Conservation (phyloP, 2,113 vertebrate species). For the Butorides virescens region DNA sequence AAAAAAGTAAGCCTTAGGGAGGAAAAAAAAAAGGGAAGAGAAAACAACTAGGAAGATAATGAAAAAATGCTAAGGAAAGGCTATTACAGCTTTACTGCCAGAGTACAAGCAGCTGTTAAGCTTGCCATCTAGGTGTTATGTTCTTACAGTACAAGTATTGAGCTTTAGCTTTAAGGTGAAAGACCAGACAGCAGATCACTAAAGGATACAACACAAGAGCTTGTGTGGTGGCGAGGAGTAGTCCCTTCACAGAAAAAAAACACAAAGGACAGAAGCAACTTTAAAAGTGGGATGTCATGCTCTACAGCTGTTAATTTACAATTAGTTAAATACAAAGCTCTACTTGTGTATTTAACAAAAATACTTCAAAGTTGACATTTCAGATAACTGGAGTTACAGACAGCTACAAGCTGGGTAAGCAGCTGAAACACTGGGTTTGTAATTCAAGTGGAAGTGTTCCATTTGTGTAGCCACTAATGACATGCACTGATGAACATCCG, state of each 20-base stretch:
- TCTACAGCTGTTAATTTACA: slow-evolving; percentile 1
- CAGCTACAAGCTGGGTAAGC: background rate
- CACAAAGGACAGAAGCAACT: background rate
- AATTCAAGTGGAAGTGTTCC: background rate
- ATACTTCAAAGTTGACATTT: background rate
- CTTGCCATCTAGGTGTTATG: background rate
- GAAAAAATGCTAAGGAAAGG: background rate
- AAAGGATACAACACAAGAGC: background rate
- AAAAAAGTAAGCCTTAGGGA: background rate
- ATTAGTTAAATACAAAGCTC: slow-evolving; percentile 54
- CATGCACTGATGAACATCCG: accelerated
- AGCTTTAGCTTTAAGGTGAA: background rate
- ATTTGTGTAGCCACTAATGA: background rate
- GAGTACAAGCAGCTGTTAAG: slow-evolving; percentile 6
- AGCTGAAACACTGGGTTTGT: background rate
- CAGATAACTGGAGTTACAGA: background rate
- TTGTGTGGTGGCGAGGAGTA: background rate
- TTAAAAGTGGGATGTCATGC: slow-evolving; percentile 10
- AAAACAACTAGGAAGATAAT: background rate
- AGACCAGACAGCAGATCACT: background rate
- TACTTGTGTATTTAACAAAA: slow-evolving; percentile 51
- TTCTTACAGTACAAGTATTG: background rate
- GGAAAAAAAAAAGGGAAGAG: background rate
- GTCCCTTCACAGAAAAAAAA: background rate
- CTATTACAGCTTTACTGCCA: slow-evolving; percentile 38